phyloP scores from a whole-genome alignment of 2,113 vertebrate genomes.

The Pluvialis apricaria region DNA sequence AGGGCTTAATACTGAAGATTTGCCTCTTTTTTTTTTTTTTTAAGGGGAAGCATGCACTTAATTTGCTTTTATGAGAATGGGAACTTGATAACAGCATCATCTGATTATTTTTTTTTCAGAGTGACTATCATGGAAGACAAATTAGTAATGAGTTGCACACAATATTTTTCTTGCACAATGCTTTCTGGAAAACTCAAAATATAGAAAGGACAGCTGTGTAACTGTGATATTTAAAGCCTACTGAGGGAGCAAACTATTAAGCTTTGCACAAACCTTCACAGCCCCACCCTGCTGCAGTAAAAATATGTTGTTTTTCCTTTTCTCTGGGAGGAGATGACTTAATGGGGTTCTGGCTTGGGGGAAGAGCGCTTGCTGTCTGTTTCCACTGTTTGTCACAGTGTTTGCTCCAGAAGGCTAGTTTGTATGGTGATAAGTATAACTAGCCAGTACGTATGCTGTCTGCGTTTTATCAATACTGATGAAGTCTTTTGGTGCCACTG shows the following conservation, averaged over 20 bases:
- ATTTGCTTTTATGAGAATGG: neutral
- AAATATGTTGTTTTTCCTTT: constrained; percentile 31
- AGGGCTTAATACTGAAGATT: neutral
- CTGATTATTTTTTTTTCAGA: neutral
- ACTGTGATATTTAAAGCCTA: constrained; percentile 14
- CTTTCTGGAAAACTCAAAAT: neutral
- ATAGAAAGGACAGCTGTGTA: neutral
- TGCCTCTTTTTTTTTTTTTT: neutral
- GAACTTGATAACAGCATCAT: neutral
- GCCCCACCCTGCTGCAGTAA: constrained; percentile 19
- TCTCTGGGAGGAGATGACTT: neutral
- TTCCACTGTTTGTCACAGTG: neutral
- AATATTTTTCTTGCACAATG: neutral
- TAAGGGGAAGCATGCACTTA: neutral
- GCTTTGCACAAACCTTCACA: neutral
- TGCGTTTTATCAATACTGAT: neutral
- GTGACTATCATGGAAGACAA: neutral
- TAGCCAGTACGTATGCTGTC: neutral
- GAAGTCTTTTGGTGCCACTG: neutral
- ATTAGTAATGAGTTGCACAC: neutral
- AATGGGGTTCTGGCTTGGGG: neutral
- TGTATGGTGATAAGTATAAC: fast-evolving
- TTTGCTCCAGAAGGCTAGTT: neutral
- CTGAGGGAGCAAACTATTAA: neutral
- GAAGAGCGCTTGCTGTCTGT: neutral